Conservation (phyloP, 1,140 invertebrate species). For the Zaprionus davidi region DNA sequence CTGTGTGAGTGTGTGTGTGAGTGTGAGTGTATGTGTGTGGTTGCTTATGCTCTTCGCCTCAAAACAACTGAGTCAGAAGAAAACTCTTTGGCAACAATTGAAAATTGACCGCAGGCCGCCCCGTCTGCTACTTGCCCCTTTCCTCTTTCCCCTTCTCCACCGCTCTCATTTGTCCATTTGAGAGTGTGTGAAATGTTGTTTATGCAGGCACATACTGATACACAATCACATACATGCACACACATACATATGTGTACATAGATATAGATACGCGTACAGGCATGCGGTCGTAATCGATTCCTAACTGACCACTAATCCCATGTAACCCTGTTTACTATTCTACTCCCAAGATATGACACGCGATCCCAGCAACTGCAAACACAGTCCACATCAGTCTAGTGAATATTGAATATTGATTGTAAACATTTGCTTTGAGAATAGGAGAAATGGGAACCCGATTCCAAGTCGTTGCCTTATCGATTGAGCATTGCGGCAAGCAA, state of each 20-base stretch:
- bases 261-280: constrained; percentile 1
- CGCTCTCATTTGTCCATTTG: background rate
- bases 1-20: background rate
- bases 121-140: too few relatives aligned
- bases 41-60: constrained; percentile 7
- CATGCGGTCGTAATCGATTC: constrained; percentile 15
- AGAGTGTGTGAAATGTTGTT: constrained; percentile 38
- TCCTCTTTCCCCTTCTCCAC: background rate
- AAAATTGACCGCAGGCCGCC: constrained; percentile 44
- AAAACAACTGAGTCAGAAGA: constrained; percentile 37
- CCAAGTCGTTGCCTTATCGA: constrained; percentile 12
- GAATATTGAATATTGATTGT: background rate
- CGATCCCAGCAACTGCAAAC: background rate
- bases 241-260: background rate
- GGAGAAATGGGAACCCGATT: background rate
- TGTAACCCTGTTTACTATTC: constrained; percentile 25
- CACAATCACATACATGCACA: background rate
- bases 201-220: constrained; percentile 24
- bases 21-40: background rate
- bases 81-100: constrained; percentile 66
- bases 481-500: background rate
- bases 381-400: background rate
- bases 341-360: constrained; percentile 1
- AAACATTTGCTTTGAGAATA: background rate
- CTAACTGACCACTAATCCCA: constrained; percentile 29